phyloP scores from a whole-genome alignment of 1,140 invertebrate genomes.

The Formica selysi region DNA sequence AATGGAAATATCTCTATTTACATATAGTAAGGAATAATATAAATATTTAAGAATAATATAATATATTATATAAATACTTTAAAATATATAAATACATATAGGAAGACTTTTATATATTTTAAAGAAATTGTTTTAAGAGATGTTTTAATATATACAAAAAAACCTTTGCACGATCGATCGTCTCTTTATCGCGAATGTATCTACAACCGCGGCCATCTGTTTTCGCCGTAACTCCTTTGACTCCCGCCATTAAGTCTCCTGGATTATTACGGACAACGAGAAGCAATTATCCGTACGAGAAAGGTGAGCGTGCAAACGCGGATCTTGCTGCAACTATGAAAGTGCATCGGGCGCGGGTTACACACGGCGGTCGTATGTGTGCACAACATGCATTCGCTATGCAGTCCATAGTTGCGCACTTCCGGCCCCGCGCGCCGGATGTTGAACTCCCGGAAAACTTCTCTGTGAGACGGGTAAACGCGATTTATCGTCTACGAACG shows the following conservation, averaged over 20 bases:
- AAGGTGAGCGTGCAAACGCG: constrained; percentile 62
- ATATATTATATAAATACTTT: too few species aligned
- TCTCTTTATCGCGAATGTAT: not conserved
- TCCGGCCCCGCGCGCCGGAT: constrained; percentile 67
- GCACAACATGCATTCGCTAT: constrained; percentile 5
- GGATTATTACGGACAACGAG: constrained; percentile 49
- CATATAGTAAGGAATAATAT: too few species aligned
- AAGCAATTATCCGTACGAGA: constrained; percentile 67
- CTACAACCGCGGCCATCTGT: constrained; percentile 13
- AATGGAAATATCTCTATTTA: not conserved
- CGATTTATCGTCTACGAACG: constrained; percentile 35
- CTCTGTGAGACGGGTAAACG: constrained; percentile 39
- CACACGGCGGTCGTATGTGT: not conserved
- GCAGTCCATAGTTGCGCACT: constrained; percentile 44
- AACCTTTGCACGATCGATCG: not conserved
- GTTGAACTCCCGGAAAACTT: constrained; percentile 51
- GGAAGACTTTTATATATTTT: not conserved
- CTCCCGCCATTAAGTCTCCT: constrained; percentile 42
- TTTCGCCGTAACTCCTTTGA: not conserved
- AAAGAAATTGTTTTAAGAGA: not conserved
- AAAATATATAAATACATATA: not conserved
- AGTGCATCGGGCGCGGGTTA: not conserved
- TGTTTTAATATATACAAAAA: not conserved
- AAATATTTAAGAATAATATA: too few species aligned
- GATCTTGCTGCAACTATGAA: not conserved